Conservation (phyloP, 2,888 invertebrate genomes). For the Heliconius ismenius region DNA sequence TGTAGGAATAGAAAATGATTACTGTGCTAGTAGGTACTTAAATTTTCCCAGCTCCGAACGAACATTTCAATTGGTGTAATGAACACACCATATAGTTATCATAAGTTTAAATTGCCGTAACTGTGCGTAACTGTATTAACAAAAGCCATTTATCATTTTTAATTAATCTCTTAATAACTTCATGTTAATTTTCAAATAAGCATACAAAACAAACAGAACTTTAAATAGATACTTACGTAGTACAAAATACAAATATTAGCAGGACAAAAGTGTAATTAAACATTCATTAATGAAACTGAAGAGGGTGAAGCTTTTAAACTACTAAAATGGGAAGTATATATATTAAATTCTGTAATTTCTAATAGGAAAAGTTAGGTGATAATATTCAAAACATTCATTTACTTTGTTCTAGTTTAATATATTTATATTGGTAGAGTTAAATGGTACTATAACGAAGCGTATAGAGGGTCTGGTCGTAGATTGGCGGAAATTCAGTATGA, state of each 20-base stretch:
- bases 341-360: slow-evolving; percentile 20
- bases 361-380: slow-evolving; percentile 4
- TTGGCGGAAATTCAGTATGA: slow-evolving; percentile 15
- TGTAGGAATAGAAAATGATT: too few species aligned
- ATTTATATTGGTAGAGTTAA: not conserved
- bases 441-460: not conserved
- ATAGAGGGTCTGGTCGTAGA: slow-evolving; percentile 6
- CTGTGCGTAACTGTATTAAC: slow-evolving; percentile 18
- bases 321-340: slow-evolving; percentile 27
- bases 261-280: slow-evolving; percentile 68
- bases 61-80: slow-evolving; percentile 10
- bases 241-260: slow-evolving; percentile 64
- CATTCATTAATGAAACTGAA: slow-evolving; percentile 63
- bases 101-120: slow-evolving; percentile 16
- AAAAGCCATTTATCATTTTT: slow-evolving; percentile 21
- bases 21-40: not conserved
- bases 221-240: slow-evolving; percentile 34
- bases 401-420: not conserved
- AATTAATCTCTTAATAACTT: slow-evolving; percentile 33
- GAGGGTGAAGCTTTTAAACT: slow-evolving; percentile 48
- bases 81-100: slow-evolving; percentile 14
- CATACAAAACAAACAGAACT: slow-evolving; percentile 31
- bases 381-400: not conserved
- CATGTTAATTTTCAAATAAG: slow-evolving; percentile 28
- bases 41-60: not conserved